Evolutionary conservation across 2,113 vertebrate species (phyloP).

Genomic region (Amazona vittata): DNA sequence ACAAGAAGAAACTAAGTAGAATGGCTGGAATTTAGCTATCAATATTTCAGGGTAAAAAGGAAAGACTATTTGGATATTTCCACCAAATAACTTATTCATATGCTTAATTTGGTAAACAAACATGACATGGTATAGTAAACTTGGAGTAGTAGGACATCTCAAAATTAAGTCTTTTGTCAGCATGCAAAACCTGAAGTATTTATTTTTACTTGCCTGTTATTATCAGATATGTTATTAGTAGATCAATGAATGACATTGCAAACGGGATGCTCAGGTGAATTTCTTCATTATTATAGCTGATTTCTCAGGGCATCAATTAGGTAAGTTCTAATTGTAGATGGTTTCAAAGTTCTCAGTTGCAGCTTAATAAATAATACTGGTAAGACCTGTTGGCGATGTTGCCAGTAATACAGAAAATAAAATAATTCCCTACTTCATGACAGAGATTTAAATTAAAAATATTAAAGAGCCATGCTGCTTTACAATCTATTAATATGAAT

Average conservation of each 20-base stretch:
- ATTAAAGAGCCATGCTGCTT: not conserved
- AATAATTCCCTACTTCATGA: not conserved
- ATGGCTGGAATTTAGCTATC: not conserved
- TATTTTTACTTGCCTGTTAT: not conserved
- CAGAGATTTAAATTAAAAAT: not conserved
- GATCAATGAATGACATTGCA: not conserved
- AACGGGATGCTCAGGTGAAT: not conserved
- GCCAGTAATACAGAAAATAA: not conserved
- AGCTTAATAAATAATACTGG: not conserved
- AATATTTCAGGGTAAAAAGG: not conserved
- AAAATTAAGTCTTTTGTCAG: not conserved
- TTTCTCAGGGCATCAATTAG: not conserved
- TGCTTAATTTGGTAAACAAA: not conserved
- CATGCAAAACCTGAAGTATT: not conserved
- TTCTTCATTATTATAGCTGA: not conserved
- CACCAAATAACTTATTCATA: not conserved
- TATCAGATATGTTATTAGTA: not conserved
- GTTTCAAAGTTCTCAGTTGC: not conserved
- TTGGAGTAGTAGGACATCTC: not conserved
- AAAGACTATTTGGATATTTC: not conserved
- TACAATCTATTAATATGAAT: not conserved
- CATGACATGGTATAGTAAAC: not conserved
- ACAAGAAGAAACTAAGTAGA: not conserved
- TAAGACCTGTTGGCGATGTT: not conserved
- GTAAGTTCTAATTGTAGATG: not conserved